A percentile compares a stretch with the other conserved stretches of the same genome.
These are phyloP conservation scores for Meleagris gallopavo DNA, from an alignment of 2,113 vertebrate genomes.

Conservation along the genomic window DNA sequence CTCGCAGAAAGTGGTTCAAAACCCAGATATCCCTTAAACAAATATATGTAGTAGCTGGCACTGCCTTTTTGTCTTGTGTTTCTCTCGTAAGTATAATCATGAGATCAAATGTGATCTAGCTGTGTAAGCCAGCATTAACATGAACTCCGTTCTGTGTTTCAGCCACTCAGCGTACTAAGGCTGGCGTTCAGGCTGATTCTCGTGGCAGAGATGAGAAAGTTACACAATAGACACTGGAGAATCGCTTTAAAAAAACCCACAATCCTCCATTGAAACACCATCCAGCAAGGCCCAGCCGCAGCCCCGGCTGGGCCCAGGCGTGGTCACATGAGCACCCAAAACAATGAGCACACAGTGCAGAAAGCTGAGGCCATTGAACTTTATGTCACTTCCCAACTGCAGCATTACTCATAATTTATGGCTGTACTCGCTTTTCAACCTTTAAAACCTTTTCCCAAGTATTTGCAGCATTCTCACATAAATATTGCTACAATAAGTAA, in stretches of 20 bases:
- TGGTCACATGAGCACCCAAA: slow-evolving; percentile 30
- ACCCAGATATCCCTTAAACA: not conserved
- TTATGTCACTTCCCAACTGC: slow-evolving; percentile 68
- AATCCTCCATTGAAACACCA: slow-evolving; percentile 51
- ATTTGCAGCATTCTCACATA: slow-evolving; percentile 76
- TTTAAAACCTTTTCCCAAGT: slow-evolving; percentile 75
- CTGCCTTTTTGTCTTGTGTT: not conserved
- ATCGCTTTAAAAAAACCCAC: slow-evolving; percentile 39
- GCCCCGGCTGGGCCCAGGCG: not conserved
- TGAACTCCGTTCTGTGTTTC: not conserved
- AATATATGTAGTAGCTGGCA: not conserved
- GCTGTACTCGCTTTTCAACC: slow-evolving; percentile 65
- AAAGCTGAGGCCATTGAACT: slow-evolving; percentile 72
- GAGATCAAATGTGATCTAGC: slow-evolving; percentile 11
- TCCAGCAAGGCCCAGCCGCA: slow-evolving; percentile 15
- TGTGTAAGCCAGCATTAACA: not conserved
- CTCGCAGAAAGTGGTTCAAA: not conserved
- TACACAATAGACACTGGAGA: slow-evolving; percentile 38
- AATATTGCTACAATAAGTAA: slow-evolving; percentile 75
- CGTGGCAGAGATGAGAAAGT: slow-evolving; percentile 23
- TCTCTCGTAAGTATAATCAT: not conserved
- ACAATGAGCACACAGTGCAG: slow-evolving; percentile 55
- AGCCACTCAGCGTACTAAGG: not conserved
- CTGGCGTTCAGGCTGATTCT: slow-evolving; percentile 17
- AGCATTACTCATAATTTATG: slow-evolving; percentile 72